Conservation (phyloP, 2,113 vertebrate species). For the Pachyramphus minor region DNA sequence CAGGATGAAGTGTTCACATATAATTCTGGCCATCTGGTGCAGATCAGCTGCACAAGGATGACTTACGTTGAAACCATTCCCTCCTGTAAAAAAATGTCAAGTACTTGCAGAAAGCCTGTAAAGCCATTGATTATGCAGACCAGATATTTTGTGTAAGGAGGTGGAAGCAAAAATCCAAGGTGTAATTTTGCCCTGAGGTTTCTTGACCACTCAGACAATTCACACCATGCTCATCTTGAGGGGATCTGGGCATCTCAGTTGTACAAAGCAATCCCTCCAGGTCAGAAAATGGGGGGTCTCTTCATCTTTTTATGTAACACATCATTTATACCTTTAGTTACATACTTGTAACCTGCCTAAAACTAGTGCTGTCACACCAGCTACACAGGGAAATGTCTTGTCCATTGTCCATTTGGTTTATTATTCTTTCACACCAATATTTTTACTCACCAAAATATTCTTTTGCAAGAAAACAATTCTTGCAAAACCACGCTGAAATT, state of each 20-base stretch:
- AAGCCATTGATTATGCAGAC: neutral
- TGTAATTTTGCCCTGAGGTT: neutral
- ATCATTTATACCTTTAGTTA: neutral
- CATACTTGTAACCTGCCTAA: neutral
- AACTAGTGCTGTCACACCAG: neutral
- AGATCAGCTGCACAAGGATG: neutral
- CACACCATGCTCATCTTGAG: neutral
- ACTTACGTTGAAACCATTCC: neutral
- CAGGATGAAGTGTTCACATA: neutral
- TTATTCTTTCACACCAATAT: neutral
- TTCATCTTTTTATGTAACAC: neutral
- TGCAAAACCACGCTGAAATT: neutral
- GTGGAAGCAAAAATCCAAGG: neutral
- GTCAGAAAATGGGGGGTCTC: neutral
- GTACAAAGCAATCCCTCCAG: neutral
- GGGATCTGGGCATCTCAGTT: neutral
- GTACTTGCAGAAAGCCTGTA: neutral
- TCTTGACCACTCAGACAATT: neutral
- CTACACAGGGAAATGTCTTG: neutral
- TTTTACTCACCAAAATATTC: neutral
- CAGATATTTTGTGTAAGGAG: neutral
- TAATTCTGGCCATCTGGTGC: neutral
- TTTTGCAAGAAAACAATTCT: neutral
- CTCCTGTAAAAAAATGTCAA: neutral
- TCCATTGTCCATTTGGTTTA: neutral